These are phyloP conservation scores for Anticlea derivata DNA, from an alignment of 2,888 invertebrate species.

Conservation along the genomic window DNA sequence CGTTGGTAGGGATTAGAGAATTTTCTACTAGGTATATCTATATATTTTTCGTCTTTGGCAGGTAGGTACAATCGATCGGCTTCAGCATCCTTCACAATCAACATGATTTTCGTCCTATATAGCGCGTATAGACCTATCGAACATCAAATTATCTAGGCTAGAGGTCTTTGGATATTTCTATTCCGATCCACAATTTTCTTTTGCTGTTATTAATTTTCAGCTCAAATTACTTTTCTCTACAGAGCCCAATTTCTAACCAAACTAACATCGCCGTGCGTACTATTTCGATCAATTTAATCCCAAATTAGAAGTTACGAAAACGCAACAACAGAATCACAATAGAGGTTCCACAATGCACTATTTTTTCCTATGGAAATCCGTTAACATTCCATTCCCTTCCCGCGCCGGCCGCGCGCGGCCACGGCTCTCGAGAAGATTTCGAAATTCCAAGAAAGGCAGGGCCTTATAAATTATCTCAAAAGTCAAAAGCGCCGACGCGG, in stretches of 20 bases:
- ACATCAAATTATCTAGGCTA: too few species aligned
- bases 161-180: too few species aligned
- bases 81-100: too few species aligned
- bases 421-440: slow-evolving; percentile 77
- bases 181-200: background rate
- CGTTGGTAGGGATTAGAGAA: too few species aligned
- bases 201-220: background rate
- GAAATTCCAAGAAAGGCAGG: slow-evolving; percentile 82
- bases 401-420: slow-evolving; percentile 55
- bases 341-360: slow-evolving; percentile 62
- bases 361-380: slow-evolving; percentile 78
- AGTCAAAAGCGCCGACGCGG: slow-evolving; percentile 83
- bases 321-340: slow-evolving; percentile 50
- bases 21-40: too few species aligned
- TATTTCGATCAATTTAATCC: slow-evolving; percentile 45
- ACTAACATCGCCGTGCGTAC: slow-evolving; percentile 9
- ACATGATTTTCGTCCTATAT: too few species aligned
- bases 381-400: slow-evolving; percentile 78
- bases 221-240: background rate
- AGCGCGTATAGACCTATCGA: too few species aligned
- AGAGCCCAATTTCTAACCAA: background rate
- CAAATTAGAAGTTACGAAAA: slow-evolving; percentile 59
- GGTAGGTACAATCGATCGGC: too few species aligned
- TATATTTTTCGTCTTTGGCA: too few species aligned
- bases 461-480: slow-evolving; percentile 84